Percentiles rank a stretch among this genome's conserved stretches.
Conservation (phyloP, 2,888 invertebrate genomes). For the Diachrysia chrysitis region DNA sequence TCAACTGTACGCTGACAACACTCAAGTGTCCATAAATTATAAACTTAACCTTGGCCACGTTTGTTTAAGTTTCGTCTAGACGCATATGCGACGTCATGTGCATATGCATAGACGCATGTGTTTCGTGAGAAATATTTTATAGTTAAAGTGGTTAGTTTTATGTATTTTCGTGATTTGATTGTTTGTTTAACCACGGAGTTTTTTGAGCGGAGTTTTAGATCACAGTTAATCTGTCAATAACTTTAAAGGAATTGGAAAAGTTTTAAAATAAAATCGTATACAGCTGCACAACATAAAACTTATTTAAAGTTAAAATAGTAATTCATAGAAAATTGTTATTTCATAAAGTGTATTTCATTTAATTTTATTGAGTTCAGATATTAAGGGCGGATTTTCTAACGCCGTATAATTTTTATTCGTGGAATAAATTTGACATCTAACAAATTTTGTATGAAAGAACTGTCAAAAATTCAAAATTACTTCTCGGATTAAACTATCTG, state of each 20-base stretch:
- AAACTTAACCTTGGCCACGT: constrained; percentile 85
- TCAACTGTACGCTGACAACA: constrained; percentile 76
- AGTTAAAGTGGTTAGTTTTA: constrained; percentile 51
- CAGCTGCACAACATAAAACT: too few relatives aligned
- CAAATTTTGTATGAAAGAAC: too few relatives aligned
- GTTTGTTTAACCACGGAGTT: constrained; percentile 42
- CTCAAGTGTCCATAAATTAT: constrained; percentile 86
- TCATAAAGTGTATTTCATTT: too few relatives aligned
- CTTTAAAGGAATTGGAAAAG: background rate
- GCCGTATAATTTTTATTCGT: too few relatives aligned
- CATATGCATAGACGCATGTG: constrained; percentile 51
- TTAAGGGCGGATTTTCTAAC: too few relatives aligned
- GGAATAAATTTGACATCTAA: too few relatives aligned
- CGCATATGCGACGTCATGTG: constrained; percentile 69
- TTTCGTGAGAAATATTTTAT: constrained; percentile 80
- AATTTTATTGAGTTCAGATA: too few relatives aligned
- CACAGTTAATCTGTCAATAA: background rate
- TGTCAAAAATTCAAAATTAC: too few relatives aligned
- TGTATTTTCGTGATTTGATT: constrained; percentile 47
- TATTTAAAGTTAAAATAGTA: too few relatives aligned
- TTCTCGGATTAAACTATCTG: too few relatives aligned
- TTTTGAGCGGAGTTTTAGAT: constrained; percentile 11
- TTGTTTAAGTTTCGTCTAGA: constrained; percentile 81
- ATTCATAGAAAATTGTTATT: too few relatives aligned
- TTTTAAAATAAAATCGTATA: background rate